Conservation (phyloP, 92 coral and sea anemone species). For the Montipora capitata region DNA sequence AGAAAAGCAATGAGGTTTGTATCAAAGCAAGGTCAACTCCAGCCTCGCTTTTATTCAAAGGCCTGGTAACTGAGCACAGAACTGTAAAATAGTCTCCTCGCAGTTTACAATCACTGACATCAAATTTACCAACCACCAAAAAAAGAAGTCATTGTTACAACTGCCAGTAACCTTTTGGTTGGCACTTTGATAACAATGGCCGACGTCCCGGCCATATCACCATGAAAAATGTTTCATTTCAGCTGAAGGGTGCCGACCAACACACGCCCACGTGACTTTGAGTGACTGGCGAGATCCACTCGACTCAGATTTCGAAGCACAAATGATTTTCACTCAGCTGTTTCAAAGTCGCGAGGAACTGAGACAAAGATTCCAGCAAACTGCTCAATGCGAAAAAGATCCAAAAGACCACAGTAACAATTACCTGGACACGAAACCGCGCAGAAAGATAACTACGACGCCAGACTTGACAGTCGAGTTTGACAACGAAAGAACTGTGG, state of each 20-base stretch:
- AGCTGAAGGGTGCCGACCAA: conserved; percentile 83
- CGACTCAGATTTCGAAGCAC: conserved; percentile 96
- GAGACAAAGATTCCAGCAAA: conserved; percentile 68
- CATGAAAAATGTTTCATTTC: neutral
- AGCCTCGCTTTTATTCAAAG: too few species aligned
- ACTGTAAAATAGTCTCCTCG: too few species aligned
- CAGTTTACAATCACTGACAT: too few species aligned
- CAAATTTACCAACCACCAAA: too few species aligned
- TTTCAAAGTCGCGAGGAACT: conserved; percentile 88
- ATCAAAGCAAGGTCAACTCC: too few species aligned
- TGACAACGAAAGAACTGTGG: conserved; percentile 55
- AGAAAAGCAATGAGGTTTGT: too few species aligned
- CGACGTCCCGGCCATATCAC: too few species aligned
- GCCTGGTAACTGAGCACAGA: too few species aligned
- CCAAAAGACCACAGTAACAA: conserved; percentile 15
- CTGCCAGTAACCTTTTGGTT: too few species aligned
- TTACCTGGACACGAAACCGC: neutral
- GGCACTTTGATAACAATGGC: too few species aligned
- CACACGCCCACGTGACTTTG: conserved; percentile 87
- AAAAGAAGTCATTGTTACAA: too few species aligned
- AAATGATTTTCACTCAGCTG: conserved; percentile 92
- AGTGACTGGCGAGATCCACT: conserved; percentile 99
- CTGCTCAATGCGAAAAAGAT: conserved; percentile 32
- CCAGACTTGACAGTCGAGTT: neutral
- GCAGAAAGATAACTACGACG: conserved; percentile 15